Percentiles rank a stretch among this genome's conserved stretches.
These are phyloP conservation scores for Margaritifera margaritifera DNA, from an alignment of 2,888 invertebrate genomes.

Conservation along the genomic window DNA sequence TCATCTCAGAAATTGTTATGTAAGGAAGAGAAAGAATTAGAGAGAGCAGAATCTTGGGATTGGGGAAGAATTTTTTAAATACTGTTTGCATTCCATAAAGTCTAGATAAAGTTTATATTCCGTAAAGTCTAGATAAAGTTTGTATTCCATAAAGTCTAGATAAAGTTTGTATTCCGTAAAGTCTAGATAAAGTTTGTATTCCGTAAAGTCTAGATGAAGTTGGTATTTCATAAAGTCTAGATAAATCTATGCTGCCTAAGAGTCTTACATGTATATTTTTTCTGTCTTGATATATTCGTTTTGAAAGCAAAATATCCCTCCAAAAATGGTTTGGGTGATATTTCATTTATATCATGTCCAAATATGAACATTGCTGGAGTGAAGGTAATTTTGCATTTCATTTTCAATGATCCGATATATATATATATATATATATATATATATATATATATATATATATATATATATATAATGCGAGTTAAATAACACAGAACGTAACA, in stretches of 20 bases:
- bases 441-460: slow-evolving; percentile 13
- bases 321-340: too few relatives aligned
- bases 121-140: background rate
- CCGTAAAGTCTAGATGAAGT: background rate
- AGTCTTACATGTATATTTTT: too few relatives aligned
- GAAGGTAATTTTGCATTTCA: too few relatives aligned
- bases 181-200: background rate
- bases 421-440: slow-evolving; percentile 15
- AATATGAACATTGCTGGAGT: too few relatives aligned
- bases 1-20: too few relatives aligned
- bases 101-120: background rate
- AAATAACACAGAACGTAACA: too few relatives aligned
- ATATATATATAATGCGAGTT: background rate
- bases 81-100: background rate
- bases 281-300: too few relatives aligned
- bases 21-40: slow-evolving; percentile 1
- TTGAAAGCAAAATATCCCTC: too few relatives aligned
- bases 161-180: background rate
- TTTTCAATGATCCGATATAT: slow-evolving; percentile 3
- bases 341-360: too few relatives aligned
- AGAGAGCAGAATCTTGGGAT: slow-evolving; percentile 4
- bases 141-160: too few relatives aligned
- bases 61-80: background rate
- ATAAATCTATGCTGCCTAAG: too few relatives aligned
- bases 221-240: too few relatives aligned